Percentiles rank a stretch among this genome's conserved stretches.
Conservation (phyloP, 2,113 vertebrate genomes). For the Empidonax alnorum region DNA sequence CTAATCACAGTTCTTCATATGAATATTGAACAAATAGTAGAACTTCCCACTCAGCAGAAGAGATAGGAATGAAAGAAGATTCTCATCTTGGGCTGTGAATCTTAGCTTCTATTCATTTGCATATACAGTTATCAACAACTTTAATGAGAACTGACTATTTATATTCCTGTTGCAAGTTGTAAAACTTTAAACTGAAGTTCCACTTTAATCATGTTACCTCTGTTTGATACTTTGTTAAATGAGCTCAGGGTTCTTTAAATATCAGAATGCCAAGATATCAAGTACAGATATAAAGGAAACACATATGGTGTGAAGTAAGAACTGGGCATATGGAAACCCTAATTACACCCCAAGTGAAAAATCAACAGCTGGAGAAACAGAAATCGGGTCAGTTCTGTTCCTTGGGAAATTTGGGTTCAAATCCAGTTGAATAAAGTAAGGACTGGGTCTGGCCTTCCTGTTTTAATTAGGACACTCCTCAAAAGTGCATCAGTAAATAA, state of each 20-base stretch:
- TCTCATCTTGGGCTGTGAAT: background rate
- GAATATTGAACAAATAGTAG: background rate
- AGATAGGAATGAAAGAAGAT: background rate
- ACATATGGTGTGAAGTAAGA: constrained; percentile 14
- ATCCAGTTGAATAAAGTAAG: background rate
- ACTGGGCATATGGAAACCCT: constrained; percentile 36
- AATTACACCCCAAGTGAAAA: constrained; percentile 46
- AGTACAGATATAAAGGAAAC: constrained; percentile 31
- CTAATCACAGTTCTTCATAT: background rate
- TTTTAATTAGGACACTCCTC: background rate
- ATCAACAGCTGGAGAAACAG: constrained; percentile 41
- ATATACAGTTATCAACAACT: background rate
- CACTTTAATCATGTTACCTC: background rate
- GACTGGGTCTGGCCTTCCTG: background rate
- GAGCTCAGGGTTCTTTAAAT: constrained; percentile 37
- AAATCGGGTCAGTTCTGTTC: constrained; percentile 6
- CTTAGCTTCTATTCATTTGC: background rate
- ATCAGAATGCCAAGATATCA: background rate
- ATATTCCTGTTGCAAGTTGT: background rate
- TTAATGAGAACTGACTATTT: background rate
- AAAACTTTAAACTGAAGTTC: background rate
- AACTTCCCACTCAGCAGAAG: background rate
- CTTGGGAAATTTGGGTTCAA: background rate
- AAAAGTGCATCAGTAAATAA: background rate
- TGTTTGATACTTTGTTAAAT: background rate